A percentile compares a stretch with the other conserved stretches of the same genome.
phyloP scores from a whole-genome alignment of 2,888 invertebrate species.

The Cyaniris semiargus region DNA sequence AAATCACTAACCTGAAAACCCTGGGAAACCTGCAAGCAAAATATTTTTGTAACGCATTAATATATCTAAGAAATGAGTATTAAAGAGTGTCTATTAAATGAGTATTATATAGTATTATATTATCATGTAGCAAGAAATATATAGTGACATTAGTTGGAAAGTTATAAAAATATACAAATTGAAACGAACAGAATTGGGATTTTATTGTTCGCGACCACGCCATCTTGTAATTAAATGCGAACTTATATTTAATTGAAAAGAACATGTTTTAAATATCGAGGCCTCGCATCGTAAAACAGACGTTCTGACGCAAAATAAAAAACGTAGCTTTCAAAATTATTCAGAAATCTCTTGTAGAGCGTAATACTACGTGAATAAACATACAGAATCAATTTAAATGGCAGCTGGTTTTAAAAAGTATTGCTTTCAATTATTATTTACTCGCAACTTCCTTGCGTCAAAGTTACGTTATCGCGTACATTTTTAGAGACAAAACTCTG shows the following conservation, averaged over 20 bases:
- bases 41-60: conserved; percentile 58
- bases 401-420: too few relatives aligned
- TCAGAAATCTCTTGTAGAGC: neutral
- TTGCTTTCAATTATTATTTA: neutral
- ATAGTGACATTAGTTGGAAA: neutral
- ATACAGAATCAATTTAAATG: neutral
- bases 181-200: neutral
- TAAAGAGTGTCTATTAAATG: too few relatives aligned
- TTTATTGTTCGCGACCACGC: neutral
- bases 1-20: conserved; percentile 76
- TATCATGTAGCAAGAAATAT: neutral
- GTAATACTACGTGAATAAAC: neutral
- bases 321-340: neutral
- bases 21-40: conserved; percentile 78
- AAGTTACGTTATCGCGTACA: too few relatives aligned
- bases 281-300: neutral
- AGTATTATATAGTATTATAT: neutral
- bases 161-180: neutral
- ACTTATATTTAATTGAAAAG: neutral
- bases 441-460: too few relatives aligned
- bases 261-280: neutral
- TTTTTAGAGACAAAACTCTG: too few relatives aligned
- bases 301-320: neutral
- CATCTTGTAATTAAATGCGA: neutral
- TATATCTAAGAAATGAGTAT: conserved; percentile 8